Base-by-base conservation (phyloP, 2,113 vertebrate genomes). In the Prionailurus bengalensis region DNA sequence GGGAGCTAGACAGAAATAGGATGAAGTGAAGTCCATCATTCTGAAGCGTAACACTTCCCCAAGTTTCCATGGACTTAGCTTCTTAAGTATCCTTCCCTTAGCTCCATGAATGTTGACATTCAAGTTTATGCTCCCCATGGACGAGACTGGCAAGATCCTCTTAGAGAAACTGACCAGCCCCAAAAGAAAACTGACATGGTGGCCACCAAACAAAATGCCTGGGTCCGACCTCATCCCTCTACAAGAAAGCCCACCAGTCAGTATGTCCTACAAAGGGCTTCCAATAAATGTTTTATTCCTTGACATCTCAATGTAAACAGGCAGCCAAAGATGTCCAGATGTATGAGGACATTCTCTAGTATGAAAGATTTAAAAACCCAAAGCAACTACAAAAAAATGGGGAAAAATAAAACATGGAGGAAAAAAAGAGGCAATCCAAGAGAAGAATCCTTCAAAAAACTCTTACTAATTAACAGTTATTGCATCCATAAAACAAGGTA, bases 361-460 rank as follows among this genome's bases (percentile, higher is more conserved):
- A n/a, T 42, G 31, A 96, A 71, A 93, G 23, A 27, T 48, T 95
- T 88, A 33, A 82, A 91, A 97, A 92, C 19, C 39, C 76, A 89
- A 74, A 84, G 19, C 29, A 88, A 65, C 23, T 89, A 81, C 7
- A 79, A 84, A 80, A 74, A 91, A 73, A 80, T 33, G 39, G 33
- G 36, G 5, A 53, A 79, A 87, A 90, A 65, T 65, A 80, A 92
- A 86, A 61, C 73, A 78, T 58, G 19, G 13, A 78, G 36, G 78
- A 95, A 73, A 92, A 66, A 89, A 19, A 82, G 16, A 94, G 15
- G 51, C 48, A 71, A 83, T 31, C 13, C 8, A 88, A 84, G 79
- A 78, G 45, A 86, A 53, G 17, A 88, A 94, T 85, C 33, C 15
- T 23, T 73, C 55, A 33, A 90, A 94, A 27, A 27, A 11, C 27